These are phyloP conservation scores for Nanorana parkeri DNA, from an alignment of 2,113 vertebrate genomes.

Conservation along the genomic window DNA sequence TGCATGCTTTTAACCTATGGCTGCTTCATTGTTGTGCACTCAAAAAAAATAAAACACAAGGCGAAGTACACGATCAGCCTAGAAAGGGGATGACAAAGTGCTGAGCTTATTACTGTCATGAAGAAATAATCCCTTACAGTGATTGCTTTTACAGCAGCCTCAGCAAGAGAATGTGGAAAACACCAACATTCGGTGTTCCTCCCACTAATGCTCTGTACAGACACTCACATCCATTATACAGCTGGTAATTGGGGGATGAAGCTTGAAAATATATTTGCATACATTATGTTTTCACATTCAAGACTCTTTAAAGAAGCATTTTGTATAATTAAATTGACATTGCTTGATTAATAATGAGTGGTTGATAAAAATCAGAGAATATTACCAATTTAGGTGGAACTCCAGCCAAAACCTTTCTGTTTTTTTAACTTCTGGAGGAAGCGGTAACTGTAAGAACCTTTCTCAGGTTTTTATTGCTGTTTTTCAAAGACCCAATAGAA, in stretches of 20 bases:
- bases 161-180: background rate
- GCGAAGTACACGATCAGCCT: background rate
- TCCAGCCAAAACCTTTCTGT: too few relatives aligned
- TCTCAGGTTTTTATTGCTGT: too few relatives aligned
- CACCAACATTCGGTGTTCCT: background rate
- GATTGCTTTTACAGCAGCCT: background rate
- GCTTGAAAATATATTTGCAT: background rate
- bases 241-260: background rate
- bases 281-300: background rate
- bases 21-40: background rate
- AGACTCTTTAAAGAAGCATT: too few relatives aligned
- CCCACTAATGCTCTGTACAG: background rate
- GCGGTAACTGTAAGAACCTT: too few relatives aligned
- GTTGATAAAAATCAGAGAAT: too few relatives aligned
- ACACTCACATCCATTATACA: background rate
- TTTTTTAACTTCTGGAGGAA: too few relatives aligned
- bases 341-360: too few relatives aligned
- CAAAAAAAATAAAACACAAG: background rate
- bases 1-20: background rate
- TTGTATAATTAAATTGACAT: too few relatives aligned
- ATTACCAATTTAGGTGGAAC: too few relatives aligned
- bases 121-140: background rate
- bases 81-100: background rate
- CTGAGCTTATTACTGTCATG: background rate
- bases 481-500: too few relatives aligned